These are phyloP conservation scores for Lanius ludovicianus DNA, from an alignment of 2,113 vertebrate genomes.

Conservation along the genomic window DNA sequence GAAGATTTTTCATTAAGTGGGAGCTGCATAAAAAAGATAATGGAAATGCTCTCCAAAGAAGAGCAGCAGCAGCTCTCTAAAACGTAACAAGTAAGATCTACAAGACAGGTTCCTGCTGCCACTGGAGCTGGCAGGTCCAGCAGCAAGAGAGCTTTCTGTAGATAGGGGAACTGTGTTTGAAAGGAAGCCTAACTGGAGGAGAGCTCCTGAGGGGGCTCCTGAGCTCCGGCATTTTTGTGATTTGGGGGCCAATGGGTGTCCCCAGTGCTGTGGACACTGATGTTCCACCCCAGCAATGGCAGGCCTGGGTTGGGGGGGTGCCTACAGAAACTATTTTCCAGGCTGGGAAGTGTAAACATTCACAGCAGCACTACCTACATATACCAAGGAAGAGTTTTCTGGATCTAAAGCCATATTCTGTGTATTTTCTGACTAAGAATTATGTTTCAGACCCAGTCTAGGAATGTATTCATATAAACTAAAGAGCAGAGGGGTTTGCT, in stretches of 20 bases:
- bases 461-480: neutral
- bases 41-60: neutral
- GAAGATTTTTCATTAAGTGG: neutral
- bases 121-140: rapidly evolving
- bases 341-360: neutral
- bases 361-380: neutral
- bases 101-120: neutral
- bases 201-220: neutral
- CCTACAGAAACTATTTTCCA: neutral
- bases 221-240: neutral
- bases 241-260: neutral
- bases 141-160: neutral
- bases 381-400: neutral
- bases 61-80: neutral
- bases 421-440: neutral
- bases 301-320: neutral
- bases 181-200: neutral
- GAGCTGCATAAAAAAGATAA: neutral
- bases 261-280: rapidly evolving
- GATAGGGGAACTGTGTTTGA: neutral
- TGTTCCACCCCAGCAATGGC: neutral
- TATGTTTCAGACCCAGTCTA: neutral
- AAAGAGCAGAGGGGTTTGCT: neutral
- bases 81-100: neutral
- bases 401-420: neutral